Evolutionary conservation across 2,113 vertebrate genomes (phyloP).

Genomic region (Sturnira hondurensis): DNA sequence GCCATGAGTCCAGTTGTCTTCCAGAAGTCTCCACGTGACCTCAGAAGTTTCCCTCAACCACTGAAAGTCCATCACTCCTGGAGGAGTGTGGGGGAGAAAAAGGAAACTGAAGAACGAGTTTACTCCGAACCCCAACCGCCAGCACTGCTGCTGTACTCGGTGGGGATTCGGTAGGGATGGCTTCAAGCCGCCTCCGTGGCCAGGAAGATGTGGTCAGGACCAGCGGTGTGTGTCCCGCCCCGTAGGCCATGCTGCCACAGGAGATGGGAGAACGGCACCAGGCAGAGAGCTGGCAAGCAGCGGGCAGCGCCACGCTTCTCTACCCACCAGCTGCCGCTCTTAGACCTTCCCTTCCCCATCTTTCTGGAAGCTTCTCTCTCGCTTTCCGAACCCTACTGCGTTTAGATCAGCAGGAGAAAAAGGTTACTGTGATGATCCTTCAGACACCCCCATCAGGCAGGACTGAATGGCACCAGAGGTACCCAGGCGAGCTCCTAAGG

Average conservation of each 20-base stretch:
- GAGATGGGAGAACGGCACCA: neutral
- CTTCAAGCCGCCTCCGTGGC: neutral
- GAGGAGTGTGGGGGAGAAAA: neutral
- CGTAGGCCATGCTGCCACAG: accelerated
- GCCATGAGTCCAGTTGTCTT: neutral
- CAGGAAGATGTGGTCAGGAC: neutral
- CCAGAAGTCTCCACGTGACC: neutral
- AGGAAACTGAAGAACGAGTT: neutral
- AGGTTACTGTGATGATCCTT: neutral
- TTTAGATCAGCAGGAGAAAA: neutral
- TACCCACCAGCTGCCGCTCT: neutral
- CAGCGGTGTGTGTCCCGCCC: accelerated
- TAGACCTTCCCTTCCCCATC: neutral
- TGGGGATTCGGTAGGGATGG: accelerated
- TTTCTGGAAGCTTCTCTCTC: neutral
- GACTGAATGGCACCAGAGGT: neutral
- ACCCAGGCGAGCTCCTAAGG: neutral
- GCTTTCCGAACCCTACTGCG: neutral
- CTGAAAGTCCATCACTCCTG: neutral
- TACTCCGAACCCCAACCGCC: neutral
- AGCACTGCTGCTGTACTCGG: neutral
- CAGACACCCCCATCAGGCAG: neutral
- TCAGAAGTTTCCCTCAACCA: neutral
- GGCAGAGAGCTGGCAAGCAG: neutral
- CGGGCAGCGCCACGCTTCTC: neutral